Percentiles rank a stretch among this genome's conserved stretches.
Evolutionary conservation across 2,113 vertebrate genomes (phyloP).

Genomic region (Mus pahari): DNA sequence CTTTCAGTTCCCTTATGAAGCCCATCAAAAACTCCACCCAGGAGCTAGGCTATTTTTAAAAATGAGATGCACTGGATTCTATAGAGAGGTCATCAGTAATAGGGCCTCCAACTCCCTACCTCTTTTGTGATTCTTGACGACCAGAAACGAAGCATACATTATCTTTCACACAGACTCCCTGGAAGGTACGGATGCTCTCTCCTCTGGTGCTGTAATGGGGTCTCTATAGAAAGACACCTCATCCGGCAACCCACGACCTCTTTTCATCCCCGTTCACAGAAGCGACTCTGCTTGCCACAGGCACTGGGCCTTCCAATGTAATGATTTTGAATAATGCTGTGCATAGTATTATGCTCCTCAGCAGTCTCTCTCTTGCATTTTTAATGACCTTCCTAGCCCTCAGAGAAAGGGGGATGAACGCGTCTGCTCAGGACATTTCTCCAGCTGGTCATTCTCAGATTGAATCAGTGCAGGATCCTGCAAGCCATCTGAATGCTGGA

Average conservation of each 20-base stretch:
- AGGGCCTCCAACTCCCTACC: constrained; percentile 78
- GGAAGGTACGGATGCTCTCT: constrained; percentile 74
- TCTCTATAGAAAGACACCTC: constrained; percentile 41
- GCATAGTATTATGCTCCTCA: not conserved
- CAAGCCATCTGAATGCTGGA: not conserved
- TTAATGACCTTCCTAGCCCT: constrained; percentile 61
- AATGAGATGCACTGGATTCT: constrained; percentile 75
- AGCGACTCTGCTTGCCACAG: not conserved
- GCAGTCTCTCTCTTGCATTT: not conserved
- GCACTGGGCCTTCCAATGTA: constrained; percentile 36
- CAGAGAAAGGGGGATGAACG: constrained; percentile 42
- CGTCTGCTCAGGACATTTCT: constrained; percentile 31
- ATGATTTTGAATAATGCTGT: constrained; percentile 37
- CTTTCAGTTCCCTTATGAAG: constrained; percentile 43
- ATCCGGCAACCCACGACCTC: not conserved
- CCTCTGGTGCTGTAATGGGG: constrained; percentile 21
- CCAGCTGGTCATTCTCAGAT: not conserved
- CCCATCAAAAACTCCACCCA: constrained; percentile 63
- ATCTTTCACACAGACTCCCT: constrained; percentile 74
- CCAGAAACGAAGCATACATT: constrained; percentile 78
- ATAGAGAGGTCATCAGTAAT: constrained; percentile 82
- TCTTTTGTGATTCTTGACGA: constrained; percentile 79
- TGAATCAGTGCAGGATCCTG: constrained; percentile 1
- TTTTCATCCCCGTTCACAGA: constrained; percentile 24
- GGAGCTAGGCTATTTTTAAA: constrained; percentile 78